These are phyloP conservation scores for Chaunax sp. DNA, from an alignment of 2,797 vertebrate species.

Conservation along the genomic window DNA sequence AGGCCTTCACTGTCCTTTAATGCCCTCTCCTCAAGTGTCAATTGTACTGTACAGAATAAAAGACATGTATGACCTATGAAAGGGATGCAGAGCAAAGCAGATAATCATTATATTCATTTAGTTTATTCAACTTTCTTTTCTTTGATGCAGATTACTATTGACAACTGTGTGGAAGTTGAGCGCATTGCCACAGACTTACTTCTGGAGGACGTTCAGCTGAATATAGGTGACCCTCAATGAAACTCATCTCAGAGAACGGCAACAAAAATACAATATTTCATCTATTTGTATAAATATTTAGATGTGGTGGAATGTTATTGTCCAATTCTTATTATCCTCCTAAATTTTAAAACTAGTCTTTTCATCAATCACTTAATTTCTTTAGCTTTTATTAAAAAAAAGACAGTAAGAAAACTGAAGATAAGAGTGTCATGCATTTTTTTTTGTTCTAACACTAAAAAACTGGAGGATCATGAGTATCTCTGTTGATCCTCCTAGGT, in stretches of 20 bases:
- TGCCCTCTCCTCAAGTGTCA: background rate
- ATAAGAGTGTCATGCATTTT: too few species aligned
- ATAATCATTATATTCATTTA: background rate
- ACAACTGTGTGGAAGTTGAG: slow-evolving; percentile 87
- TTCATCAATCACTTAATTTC: too few species aligned
- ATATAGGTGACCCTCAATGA: slow-evolving; percentile 63
- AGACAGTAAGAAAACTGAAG: too few species aligned
- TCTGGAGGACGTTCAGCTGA: slow-evolving; percentile 79
- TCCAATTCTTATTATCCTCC: too few species aligned
- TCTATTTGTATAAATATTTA: too few species aligned
- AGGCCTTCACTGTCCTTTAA: slow-evolving; percentile 4
- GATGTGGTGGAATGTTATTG: too few species aligned
- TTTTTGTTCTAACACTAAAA: background rate
- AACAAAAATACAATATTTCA: background rate
- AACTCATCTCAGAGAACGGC: too few species aligned
- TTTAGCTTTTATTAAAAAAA: too few species aligned
- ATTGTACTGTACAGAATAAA: background rate
- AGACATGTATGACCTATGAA: background rate
- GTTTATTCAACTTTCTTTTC: background rate
- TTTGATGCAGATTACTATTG: slow-evolving; percentile 79
- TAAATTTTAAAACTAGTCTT: too few species aligned
- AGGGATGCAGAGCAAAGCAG: background rate
- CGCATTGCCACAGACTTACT: slow-evolving; percentile 80
- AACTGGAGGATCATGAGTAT: background rate
- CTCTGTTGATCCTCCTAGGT: slow-evolving; percentile 37